Percentiles rank a stretch among this genome's conserved stretches.
phyloP scores from a whole-genome alignment of 1,140 invertebrate species.

The Muscidifurax raptorellus region DNA sequence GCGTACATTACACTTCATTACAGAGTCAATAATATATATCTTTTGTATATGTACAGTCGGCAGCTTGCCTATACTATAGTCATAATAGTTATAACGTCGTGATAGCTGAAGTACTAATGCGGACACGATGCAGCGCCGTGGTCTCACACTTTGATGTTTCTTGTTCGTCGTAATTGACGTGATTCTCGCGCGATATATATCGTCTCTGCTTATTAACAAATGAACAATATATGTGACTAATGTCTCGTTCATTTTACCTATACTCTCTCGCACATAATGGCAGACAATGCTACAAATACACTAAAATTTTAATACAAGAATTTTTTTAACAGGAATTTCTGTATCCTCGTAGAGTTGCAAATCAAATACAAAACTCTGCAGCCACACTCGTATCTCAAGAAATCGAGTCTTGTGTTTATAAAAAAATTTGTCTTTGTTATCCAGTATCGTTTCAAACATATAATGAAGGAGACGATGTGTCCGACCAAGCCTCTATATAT shows the following conservation, averaged over 20 bases:
- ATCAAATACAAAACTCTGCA: no score
- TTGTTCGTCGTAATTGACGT: constrained; percentile 59
- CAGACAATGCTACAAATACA: neutral
- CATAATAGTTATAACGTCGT: constrained; percentile 56
- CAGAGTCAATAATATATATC: constrained; percentile 68
- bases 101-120: constrained; percentile 63
- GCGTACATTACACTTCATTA: constrained; percentile 73
- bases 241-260: neutral
- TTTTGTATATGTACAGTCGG: constrained; percentile 64
- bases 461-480: neutral
- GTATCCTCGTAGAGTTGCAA: no score
- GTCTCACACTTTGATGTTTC: constrained; percentile 37
- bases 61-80: constrained; percentile 60
- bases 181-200: constrained; percentile 22
- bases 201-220: constrained; percentile 19
- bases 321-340: no score
- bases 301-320: no score
- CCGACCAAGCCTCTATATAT: neutral
- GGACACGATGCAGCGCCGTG: constrained; percentile 44
- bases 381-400: neutral
- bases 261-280: neutral
- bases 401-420: neutral
- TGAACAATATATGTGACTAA: neutral
- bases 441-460: no score
- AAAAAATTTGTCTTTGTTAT: no score